Evolutionary conservation across 2,113 vertebrate species (phyloP), one percentile per base, ranked within the genome.

Genomic region (Elaphurus davidianus): DNA sequence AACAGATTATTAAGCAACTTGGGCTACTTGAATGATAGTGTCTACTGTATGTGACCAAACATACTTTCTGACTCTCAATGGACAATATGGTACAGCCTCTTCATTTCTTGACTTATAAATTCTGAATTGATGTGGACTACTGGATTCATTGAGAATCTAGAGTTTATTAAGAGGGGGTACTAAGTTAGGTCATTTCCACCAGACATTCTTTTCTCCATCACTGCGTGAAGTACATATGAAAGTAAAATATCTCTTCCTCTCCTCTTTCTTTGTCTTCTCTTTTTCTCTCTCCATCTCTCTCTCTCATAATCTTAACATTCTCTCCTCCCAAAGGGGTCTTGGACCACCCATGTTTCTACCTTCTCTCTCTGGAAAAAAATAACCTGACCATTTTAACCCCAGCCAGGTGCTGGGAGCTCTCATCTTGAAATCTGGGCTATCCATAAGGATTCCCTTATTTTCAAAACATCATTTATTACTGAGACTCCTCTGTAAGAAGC

Each of bases 261-360:
- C 7, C 1, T 12, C 1, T 19, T 0, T 19, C 6, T 81, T 52
- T 50, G 6, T 50, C 30, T 14, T 1, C 5, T 7, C 27, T 10
- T 23, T 3, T 9, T 43, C 21, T 30, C 7, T 23, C 4, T 3
- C 14, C 10, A 2, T 3, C 27, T 2, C 17, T 0, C 10, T 21
- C 9, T 85, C 8, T 40, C 2, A 28, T 59, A 21, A 67, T 5
- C 25, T 19, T 71, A 45, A 62, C 6, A 82, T 6, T 25, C n/a
- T 94, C 40, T 81, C 21, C 14, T 74, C 16, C 1, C 1, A 50
- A 50, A 15, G 33, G n/a, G 54, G 1, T 6, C 47, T 43, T 59
- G 40, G 28, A 3, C 12, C 6, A 52, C 9, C 9, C 43, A 21
- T 0, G 7, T 23, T 40, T 30, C 9, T 2, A 21, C 16, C 2